Percentiles rank a stretch among this genome's conserved stretches.
phyloP scores from a whole-genome alignment of 2,113 vertebrate species.

The Lampris incognitus region DNA sequence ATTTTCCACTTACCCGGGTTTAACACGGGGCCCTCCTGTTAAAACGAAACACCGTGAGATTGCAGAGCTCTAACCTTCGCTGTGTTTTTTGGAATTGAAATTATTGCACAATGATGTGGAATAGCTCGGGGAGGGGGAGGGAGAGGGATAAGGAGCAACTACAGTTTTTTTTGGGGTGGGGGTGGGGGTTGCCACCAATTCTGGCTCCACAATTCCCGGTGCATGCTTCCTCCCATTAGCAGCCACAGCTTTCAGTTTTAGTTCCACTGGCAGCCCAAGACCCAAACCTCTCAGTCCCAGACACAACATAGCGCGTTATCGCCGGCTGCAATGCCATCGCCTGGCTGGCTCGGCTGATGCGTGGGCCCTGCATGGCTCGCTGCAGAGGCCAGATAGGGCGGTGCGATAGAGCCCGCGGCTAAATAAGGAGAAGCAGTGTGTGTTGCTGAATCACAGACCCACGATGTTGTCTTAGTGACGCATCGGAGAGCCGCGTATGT shows the following conservation, averaged over 20 bases:
- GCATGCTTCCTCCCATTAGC: background rate
- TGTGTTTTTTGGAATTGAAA: no score
- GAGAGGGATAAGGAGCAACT: no score
- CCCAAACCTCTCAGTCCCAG: conserved; percentile 48
- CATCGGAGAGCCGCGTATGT: conserved; percentile 70
- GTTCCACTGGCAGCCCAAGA: conserved; percentile 43
- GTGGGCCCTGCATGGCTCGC: conserved; percentile 58
- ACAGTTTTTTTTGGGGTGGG: background rate
- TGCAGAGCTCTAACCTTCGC: no score
- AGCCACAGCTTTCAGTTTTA: conserved; percentile 29
- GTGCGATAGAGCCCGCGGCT: conserved; percentile 64
- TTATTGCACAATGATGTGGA: no score
- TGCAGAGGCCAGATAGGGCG: conserved; percentile 69
- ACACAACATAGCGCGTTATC: conserved; percentile 71
- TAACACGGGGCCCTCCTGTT: no score
- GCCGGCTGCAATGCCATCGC: conserved; percentile 64
- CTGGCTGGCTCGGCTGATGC: conserved; percentile 62
- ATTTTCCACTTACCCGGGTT: no score
- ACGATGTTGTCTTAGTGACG: conserved; percentile 75
- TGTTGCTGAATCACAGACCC: conserved; percentile 55
- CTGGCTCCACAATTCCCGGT: background rate
- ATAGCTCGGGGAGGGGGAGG: no score
- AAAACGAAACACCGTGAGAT: no score
- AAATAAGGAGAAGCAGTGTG: conserved; percentile 53
- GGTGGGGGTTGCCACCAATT: background rate